Conservation (phyloP, 30 jellyfish, hydroid and myxozoan genomes). For the Rhopilema esculentum region DNA sequence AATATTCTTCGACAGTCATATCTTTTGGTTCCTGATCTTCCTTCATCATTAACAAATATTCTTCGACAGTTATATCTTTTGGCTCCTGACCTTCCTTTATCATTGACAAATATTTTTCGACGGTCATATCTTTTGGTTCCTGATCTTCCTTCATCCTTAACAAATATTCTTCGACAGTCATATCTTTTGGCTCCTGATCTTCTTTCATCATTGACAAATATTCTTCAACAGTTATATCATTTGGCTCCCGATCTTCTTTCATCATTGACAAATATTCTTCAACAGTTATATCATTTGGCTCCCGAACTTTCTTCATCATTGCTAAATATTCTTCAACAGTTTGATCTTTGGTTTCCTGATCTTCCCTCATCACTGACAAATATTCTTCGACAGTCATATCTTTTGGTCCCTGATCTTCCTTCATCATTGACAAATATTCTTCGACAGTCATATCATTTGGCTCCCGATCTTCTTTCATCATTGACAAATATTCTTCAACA, state of each 20-base stretch:
- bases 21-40: slow-evolving; percentile 4
- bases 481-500: slow-evolving; percentile 18
- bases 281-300: neutral
- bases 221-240: slow-evolving; percentile 13
- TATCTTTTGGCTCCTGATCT: neutral
- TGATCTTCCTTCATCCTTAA: neutral
- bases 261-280: neutral
- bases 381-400: slow-evolving; percentile 52
- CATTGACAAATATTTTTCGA: slow-evolving; percentile 3
- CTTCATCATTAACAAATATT: slow-evolving; percentile 5
- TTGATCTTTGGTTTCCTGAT: neutral
- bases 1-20: slow-evolving; percentile 53
- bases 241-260: neutral
- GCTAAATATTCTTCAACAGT: neutral
- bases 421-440: slow-evolving; percentile 21
- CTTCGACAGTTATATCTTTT: slow-evolving; percentile 14
- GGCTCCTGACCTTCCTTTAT: neutral
- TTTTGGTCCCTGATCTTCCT: neutral
- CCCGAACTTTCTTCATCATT: neutral
- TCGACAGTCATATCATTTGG: slow-evolving; percentile 15
- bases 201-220: slow-evolving; percentile 12
- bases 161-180: slow-evolving; percentile 28
- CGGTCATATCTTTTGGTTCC: neutral
- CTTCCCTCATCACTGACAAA: neutral
- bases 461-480: neutral